Conservation (phyloP, 1,140 invertebrate species). For the Lithobius niger region DNA sequence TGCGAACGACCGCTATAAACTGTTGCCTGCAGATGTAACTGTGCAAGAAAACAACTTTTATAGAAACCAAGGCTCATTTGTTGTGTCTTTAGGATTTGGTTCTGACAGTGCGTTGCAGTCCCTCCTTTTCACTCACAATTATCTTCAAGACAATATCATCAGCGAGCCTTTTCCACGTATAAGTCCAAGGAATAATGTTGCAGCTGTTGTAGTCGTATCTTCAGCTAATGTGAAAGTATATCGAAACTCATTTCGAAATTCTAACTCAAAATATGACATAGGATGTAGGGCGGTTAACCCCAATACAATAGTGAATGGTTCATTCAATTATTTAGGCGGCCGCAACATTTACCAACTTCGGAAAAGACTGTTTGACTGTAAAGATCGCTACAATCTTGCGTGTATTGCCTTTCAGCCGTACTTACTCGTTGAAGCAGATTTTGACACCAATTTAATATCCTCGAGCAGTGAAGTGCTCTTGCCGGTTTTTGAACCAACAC, state of each 20-base stretch:
- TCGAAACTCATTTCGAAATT: conserved; percentile 87
- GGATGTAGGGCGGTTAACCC: conserved; percentile 90
- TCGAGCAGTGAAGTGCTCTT: too few species aligned
- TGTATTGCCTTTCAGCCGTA: conserved; percentile 75
- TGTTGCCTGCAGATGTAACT: conserved; percentile 50
- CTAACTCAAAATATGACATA: conserved; percentile 78
- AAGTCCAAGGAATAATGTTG: conserved; percentile 70
- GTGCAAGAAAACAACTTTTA: conserved; percentile 83
- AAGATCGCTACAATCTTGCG: conserved; percentile 81
- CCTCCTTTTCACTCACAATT: conserved; percentile 76
- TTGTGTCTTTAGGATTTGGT: conserved; percentile 70
- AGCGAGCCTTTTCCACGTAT: conserved; percentile 69
- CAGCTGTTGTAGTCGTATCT: conserved; percentile 77
- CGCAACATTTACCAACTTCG: conserved; percentile 62
- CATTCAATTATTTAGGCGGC: conserved; percentile 84
- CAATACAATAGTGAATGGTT: conserved; percentile 82
- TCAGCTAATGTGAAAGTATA: conserved; percentile 72
- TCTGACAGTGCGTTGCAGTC: conserved; percentile 68
- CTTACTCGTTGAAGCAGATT: conserved; percentile 45
- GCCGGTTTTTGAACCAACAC: too few species aligned
- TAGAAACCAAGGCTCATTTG: conserved; percentile 72
- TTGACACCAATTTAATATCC: conserved; percentile 55
- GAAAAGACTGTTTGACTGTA: conserved; percentile 64
- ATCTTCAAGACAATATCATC: conserved; percentile 70
- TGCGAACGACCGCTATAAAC: too few species aligned